phyloP scores from a whole-genome alignment of 2,888 invertebrate species.

The Arctia plantaginis region DNA sequence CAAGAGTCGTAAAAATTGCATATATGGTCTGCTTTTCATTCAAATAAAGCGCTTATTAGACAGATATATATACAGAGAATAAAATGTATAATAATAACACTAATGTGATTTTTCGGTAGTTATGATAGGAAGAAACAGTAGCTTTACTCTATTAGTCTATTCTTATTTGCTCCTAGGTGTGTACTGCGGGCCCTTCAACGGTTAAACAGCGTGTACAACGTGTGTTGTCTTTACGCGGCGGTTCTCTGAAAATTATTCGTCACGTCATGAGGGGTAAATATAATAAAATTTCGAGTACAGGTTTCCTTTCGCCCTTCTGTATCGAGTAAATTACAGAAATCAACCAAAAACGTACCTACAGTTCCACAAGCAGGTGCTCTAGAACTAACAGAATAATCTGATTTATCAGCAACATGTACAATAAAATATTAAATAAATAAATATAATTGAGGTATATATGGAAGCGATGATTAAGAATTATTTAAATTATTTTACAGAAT shows the following conservation, averaged over 20 bases:
- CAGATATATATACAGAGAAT: too few species aligned
- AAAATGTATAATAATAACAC: too few species aligned
- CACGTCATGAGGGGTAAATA: constrained; percentile 95
- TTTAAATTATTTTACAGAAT: constrained; percentile 87
- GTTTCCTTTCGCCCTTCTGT: background rate
- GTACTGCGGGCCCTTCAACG: constrained; percentile 89
- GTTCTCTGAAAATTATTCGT: constrained; percentile 96
- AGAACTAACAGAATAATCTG: background rate
- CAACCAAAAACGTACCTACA: too few species aligned
- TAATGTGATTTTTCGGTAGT: background rate
- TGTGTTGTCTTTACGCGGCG: constrained; percentile 95
- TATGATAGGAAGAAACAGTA: background rate
- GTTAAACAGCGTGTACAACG: constrained; percentile 95
- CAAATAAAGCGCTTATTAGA: too few species aligned
- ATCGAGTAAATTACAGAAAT: too few species aligned
- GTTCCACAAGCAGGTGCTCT: too few species aligned
- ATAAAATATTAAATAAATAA: too few species aligned
- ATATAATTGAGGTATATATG: too few species aligned
- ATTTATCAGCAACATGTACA: too few species aligned
- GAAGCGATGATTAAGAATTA: too few species aligned
- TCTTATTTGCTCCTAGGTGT: constrained; percentile 72
- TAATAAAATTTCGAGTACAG: constrained; percentile 51
- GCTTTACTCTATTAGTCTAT: background rate
- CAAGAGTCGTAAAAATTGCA: too few species aligned
- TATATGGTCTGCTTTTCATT: background rate